Evolutionary conservation across 2,888 invertebrate species (phyloP).

Genomic region (Synanthedon vespiformis): DNA sequence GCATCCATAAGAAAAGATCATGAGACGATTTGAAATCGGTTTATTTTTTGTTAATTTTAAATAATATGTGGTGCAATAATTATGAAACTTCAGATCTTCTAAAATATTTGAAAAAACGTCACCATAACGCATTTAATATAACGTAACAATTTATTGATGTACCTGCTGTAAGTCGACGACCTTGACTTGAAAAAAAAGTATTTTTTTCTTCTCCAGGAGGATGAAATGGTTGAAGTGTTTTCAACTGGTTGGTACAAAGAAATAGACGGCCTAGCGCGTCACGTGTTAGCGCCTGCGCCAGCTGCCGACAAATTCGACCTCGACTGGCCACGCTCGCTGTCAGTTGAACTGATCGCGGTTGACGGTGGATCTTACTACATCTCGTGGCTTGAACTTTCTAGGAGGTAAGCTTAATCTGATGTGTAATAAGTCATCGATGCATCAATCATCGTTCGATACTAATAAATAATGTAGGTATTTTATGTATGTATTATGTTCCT

Average conservation of each 20-base stretch:
- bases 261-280: slow-evolving; percentile 67
- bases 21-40: no score
- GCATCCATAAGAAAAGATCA: no score
- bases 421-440: no score
- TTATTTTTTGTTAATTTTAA: no score
- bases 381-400: slow-evolving; percentile 86
- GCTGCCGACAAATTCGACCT: slow-evolving; percentile 71
- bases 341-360: slow-evolving; percentile 83
- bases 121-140: no score
- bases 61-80: no score
- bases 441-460: no score
- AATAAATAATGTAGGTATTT: no score
- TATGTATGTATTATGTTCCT: no score
- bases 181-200: neutral
- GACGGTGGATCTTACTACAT: slow-evolving; percentile 81
- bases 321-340: slow-evolving; percentile 76
- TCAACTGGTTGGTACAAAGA: slow-evolving; percentile 82
- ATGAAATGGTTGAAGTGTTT: slow-evolving; percentile 82
- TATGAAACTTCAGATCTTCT: no score
- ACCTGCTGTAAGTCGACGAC: neutral
- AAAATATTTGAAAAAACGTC: no score
- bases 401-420: slow-evolving; percentile 30
- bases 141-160: neutral
- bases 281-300: slow-evolving; percentile 67
- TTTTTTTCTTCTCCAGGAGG: slow-evolving; percentile 39